Base-by-base conservation (phyloP, 2,888 invertebrate species). In the Drosophila anceps region DNA sequence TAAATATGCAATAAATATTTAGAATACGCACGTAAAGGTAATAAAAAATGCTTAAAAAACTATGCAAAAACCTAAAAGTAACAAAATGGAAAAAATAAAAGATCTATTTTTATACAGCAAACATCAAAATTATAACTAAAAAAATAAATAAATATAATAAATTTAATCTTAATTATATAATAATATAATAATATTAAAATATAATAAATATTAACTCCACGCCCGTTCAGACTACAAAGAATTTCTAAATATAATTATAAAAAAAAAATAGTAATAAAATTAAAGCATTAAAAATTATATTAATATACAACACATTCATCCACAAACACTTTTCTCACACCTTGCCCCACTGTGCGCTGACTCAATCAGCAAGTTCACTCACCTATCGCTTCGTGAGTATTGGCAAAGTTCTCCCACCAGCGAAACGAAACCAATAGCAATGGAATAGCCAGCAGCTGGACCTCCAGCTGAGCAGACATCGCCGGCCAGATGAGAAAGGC, bases 401-500 rank as follows among this genome's bases (percentile, higher is more conserved):
- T 94, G 7, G 96, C 94, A 91, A 95, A 97, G 92, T 97, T 97
- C 91, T 96, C 96, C 97, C 97, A 97, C 97, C 97, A 98, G 27
- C 96, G 96, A 51, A 95, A 93, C 0, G 97, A 97, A 62, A 96
- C 94, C 31, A 97, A 93, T 35, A 96, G 81, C 58, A 96, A 93
- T 4, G 96, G 94, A 5, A 95, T 77, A 0, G 96, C 95, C 62
- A 92, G 75, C 15, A 95, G 91, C 95, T 96, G 96, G 12, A 95
- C 90, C 2, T 93, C 91, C 1, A 92, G 79, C 55, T 93, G 93
- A 3, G 93, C 92, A 55, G 95, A 93, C 37, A 95, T 87, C 12
- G 95, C 88, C 1, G 96, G 95, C 96, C 96, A 96, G 7, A 95
- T 93, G 4, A 96, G 92, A 70, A 96, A 95, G 5, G 95, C 95